Evolutionary conservation across 1,140 invertebrate species (phyloP).

Genomic region (Tribolium madens): DNA sequence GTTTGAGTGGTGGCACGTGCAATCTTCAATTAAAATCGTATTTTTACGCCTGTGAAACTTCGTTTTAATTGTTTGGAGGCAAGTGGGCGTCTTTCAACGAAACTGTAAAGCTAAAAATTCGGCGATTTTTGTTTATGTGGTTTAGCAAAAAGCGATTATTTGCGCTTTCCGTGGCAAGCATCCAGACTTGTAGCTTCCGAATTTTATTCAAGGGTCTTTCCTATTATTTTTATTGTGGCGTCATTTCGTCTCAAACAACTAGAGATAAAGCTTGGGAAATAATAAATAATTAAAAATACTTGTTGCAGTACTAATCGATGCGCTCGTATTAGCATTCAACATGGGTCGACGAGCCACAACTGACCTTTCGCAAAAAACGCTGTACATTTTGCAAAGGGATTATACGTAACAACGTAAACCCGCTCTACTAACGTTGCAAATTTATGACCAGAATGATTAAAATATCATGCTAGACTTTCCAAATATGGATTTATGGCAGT

Average conservation of each 20-base stretch:
- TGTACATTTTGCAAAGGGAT: not conserved
- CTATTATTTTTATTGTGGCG: constrained; percentile 34
- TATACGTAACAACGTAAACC: not conserved
- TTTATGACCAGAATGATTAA: constrained; percentile 10
- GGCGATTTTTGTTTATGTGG: not conserved
- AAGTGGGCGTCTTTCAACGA: not conserved
- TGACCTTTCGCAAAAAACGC: not conserved
- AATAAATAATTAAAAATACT: constrained; percentile 18
- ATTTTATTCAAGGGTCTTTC: constrained; percentile 11
- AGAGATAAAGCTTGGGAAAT: too few species aligned
- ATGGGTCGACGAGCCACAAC: not conserved
- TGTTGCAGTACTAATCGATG: constrained; percentile 10
- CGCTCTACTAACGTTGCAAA: not conserved
- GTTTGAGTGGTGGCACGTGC: not conserved
- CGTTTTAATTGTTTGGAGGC: not conserved
- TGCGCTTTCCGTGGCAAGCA: constrained; percentile 17
- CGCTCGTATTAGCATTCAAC: not conserved
- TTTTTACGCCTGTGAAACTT: not conserved
- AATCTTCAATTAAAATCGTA: not conserved
- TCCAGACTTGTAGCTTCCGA: constrained; percentile 14
- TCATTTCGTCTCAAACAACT: constrained; percentile 15
- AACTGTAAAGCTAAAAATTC: not conserved
- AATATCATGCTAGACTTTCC: constrained; percentile 10
- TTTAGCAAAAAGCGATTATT: too few species aligned
- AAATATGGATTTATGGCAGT: constrained; percentile 30